Evolutionary conservation across 1,140 invertebrate genomes (phyloP).

Genomic region (Drosophila nasuta): DNA sequence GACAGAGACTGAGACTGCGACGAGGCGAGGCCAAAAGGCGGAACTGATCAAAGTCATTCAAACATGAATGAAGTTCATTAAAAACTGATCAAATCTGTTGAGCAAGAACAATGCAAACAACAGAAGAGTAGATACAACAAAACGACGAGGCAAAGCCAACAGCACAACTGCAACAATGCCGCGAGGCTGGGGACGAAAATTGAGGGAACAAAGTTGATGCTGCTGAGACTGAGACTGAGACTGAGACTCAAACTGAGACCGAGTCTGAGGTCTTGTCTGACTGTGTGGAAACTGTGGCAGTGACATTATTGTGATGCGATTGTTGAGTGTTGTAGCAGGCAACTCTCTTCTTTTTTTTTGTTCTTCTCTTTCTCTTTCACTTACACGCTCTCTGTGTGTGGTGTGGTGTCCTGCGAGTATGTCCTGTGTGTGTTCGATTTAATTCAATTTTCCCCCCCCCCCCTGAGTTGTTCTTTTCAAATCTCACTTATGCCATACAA

Average conservation of each 20-base stretch:
- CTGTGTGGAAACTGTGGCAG: conserved; percentile 30
- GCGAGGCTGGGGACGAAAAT: conserved; percentile 8
- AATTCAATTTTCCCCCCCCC: conserved; percentile 46
- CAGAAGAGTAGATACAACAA: conserved; percentile 72
- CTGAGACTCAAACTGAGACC: too few species aligned
- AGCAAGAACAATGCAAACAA: conserved; percentile 84
- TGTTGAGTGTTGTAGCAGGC: conserved; percentile 40
- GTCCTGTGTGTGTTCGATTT: conserved; percentile 17
- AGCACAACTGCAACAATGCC: background rate
- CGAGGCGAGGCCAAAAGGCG: conserved; percentile 50
- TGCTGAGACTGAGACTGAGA: too few species aligned
- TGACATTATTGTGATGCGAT: conserved; percentile 24
- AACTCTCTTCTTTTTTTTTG: conserved; percentile 22
- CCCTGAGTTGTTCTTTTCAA: conserved; percentile 27
- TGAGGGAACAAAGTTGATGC: conserved; percentile 10
- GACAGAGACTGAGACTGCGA: too few species aligned
- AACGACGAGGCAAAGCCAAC: conserved; percentile 45
- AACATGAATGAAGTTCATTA: conserved; percentile 84
- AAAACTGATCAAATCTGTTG: conserved; percentile 83
- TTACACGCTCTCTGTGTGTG: conserved; percentile 62
- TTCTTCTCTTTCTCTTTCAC: background rate
- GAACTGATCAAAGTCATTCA: conserved; percentile 84
- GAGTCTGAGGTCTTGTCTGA: background rate
- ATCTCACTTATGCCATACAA: conserved; percentile 46
- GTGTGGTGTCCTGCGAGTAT: conserved; percentile 1